These are phyloP conservation scores for Eulacestoma nigropectus DNA, from an alignment of 2,113 vertebrate genomes.

Conservation along the genomic window DNA sequence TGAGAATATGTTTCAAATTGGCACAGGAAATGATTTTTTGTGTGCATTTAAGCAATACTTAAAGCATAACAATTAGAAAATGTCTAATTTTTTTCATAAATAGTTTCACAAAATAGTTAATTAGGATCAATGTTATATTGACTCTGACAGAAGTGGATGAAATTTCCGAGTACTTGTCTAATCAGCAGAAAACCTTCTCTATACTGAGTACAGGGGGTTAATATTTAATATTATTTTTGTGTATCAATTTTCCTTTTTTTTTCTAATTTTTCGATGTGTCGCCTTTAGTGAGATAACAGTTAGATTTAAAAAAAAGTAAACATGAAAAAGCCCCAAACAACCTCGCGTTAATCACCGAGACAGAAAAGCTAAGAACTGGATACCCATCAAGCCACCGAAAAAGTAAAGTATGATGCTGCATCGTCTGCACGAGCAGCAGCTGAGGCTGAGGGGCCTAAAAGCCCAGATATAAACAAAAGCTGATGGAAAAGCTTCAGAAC, in stretches of 20 bases:
- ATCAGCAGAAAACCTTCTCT: not conserved
- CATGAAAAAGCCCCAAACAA: not conserved
- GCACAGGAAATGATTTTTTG: not conserved
- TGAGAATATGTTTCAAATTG: not conserved
- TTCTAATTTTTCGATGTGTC: not conserved
- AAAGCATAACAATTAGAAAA: not conserved
- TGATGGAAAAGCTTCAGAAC: too few species aligned
- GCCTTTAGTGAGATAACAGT: not conserved
- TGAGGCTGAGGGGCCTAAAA: too few species aligned
- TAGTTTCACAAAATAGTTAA: not conserved
- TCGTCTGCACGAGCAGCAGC: too few species aligned
- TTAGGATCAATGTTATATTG: not conserved
- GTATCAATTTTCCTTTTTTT: not conserved
- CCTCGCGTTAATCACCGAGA: not conserved
- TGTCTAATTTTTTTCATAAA: not conserved
- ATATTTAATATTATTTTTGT: not conserved
- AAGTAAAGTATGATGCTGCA: not conserved
- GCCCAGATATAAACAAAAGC: too few species aligned
- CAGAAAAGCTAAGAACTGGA: not conserved
- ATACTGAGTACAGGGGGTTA: not conserved
- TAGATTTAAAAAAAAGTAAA: not conserved
- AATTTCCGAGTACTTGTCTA: not conserved
- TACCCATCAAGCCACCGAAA: not conserved
- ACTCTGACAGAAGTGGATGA: not conserved
- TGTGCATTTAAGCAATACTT: not conserved